These are phyloP conservation scores for Spea hammondii DNA, from an alignment of 2,797 vertebrate species.

Conservation along the genomic window DNA sequence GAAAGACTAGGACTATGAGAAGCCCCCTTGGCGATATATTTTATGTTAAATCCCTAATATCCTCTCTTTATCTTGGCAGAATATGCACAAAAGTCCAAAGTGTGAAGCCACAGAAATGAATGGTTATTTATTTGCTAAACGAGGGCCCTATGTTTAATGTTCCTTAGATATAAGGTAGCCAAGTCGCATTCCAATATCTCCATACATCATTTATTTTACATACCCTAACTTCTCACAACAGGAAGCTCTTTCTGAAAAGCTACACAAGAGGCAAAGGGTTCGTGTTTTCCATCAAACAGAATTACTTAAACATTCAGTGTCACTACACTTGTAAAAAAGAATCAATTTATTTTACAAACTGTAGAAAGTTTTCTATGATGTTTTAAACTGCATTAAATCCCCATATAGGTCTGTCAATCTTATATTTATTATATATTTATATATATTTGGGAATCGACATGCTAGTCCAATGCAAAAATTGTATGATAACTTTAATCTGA, in stretches of 20 bases:
- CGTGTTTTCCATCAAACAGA: slow-evolving; percentile 61
- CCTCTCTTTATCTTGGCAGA: slow-evolving; percentile 82
- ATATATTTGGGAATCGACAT: too few species aligned
- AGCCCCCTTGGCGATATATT: slow-evolving; percentile 99
- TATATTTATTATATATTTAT: too few species aligned
- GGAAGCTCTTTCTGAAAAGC: slow-evolving; percentile 80
- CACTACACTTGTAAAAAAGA: slow-evolving; percentile 70
- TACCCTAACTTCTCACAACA: slow-evolving; percentile 96
- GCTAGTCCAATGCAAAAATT: too few species aligned
- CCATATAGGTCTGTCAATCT: not conserved
- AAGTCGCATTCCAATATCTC: slow-evolving; percentile 94
- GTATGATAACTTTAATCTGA: too few species aligned
- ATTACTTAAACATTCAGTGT: slow-evolving; percentile 72
- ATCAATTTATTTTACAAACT: slow-evolving; percentile 62
- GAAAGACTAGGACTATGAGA: slow-evolving; percentile 91
- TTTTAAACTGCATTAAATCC: not conserved
- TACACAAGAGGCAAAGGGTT: slow-evolving; percentile 69
- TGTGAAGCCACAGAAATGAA: slow-evolving; percentile 94
- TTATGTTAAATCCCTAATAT: slow-evolving; percentile 99
- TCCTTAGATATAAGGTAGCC: slow-evolving; percentile 99
- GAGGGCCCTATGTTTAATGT: slow-evolving; percentile 99
- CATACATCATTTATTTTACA: slow-evolving; percentile 99
- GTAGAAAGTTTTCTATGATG: slow-evolving; percentile 17
- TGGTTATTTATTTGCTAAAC: slow-evolving; percentile 99
- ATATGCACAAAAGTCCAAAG: slow-evolving; percentile 96